Percentiles rank a stretch among this genome's conserved stretches.
These are phyloP conservation scores for Caenorhabditis japonica DNA, from an alignment of 2,888 invertebrate genomes.

Conservation along the genomic window DNA sequence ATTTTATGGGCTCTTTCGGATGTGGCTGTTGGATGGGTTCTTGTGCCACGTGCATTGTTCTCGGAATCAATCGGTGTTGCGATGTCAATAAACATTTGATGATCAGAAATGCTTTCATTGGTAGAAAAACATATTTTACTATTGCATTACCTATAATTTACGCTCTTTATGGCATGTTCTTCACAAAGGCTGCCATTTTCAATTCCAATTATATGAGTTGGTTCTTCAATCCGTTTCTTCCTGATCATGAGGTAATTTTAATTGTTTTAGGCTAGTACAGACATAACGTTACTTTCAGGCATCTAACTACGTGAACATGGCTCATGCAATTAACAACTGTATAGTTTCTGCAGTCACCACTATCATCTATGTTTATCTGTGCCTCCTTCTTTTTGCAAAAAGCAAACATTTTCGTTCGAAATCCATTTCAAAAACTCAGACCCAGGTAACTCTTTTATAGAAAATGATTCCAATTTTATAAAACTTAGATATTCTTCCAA, in stretches of 20 bases:
- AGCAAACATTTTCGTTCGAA: conserved; percentile 34
- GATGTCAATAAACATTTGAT: conserved; percentile 37
- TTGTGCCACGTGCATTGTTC: conserved; percentile 40
- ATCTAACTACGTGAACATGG: conserved; percentile 29
- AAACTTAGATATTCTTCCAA: conserved; percentile 54
- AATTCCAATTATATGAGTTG: conserved; percentile 46
- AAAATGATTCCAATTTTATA: neutral
- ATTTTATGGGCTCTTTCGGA: conserved; percentile 21
- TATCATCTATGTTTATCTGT: conserved; percentile 43
- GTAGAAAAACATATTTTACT: conserved; percentile 28
- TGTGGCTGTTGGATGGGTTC: conserved; percentile 55
- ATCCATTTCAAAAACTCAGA: conserved; percentile 41
- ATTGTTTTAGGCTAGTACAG: too few species aligned
- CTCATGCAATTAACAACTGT: conserved; percentile 58
- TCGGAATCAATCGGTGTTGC: conserved; percentile 45
- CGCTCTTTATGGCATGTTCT: conserved; percentile 27
- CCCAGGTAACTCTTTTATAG: conserved; percentile 14
- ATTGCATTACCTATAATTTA: conserved; percentile 22
- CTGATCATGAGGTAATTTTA: too few species aligned
- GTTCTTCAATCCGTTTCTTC: conserved; percentile 45
- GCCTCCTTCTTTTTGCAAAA: conserved; percentile 29
- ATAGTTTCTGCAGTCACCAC: conserved; percentile 49
- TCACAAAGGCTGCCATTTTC: conserved; percentile 38
- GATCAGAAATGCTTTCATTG: conserved; percentile 33
- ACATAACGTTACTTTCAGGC: conserved; percentile 2